A percentile compares a stretch with the other conserved stretches of the same genome.
Conservation (phyloP, 2,797 vertebrate species). For the Arnoldichthys spilopterus region DNA sequence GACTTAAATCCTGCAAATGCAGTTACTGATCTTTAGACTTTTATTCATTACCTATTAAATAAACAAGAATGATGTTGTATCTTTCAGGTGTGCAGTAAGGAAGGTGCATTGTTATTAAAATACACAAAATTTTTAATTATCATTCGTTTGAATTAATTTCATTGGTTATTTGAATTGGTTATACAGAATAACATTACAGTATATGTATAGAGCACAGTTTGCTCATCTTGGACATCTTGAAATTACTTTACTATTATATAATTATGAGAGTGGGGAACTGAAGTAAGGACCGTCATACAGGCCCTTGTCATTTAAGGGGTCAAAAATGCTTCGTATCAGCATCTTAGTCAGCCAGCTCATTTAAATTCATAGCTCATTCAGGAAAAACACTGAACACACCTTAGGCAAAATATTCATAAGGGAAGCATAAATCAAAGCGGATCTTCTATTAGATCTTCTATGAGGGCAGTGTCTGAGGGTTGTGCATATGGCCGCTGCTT, state of each 20-base stretch:
- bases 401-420: conserved; percentile 12
- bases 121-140: too few species aligned
- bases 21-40: not conserved
- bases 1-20: not conserved
- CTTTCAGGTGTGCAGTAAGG: too few species aligned
- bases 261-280: not conserved
- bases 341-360: not conserved
- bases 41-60: not conserved
- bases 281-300: not conserved
- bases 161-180: too few species aligned
- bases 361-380: conserved; percentile 1
- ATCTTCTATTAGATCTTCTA: conserved; percentile 5
- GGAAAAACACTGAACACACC: not conserved
- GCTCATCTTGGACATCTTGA: too few species aligned
- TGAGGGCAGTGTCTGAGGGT: not conserved
- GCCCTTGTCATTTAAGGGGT: not conserved
- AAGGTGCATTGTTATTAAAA: too few species aligned
- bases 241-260: not conserved
- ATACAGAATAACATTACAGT: too few species aligned
- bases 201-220: too few species aligned
- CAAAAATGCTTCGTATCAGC: not conserved
- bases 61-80: too few species aligned
- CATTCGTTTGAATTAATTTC: too few species aligned
- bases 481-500: not conserved
- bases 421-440: conserved; percentile 6